Conservation (phyloP, 2,113 vertebrate species). For the Danionella cerebrum region DNA sequence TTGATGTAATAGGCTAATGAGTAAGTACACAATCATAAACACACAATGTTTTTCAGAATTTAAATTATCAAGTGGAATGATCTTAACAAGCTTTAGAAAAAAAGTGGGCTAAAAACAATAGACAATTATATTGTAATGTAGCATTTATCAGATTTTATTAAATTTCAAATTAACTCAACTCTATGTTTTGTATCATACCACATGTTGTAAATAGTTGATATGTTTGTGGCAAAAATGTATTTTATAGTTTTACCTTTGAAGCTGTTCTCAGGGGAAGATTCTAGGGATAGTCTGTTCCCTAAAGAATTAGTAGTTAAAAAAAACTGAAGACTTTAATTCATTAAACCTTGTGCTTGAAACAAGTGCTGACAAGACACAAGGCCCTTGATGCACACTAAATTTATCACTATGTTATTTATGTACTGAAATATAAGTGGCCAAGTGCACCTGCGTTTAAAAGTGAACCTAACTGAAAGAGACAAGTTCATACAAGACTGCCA, state of each 20-base stretch:
- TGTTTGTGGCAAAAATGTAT: too few species aligned
- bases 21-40: too few species aligned
- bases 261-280: neutral
- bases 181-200: too few species aligned
- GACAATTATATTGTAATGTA: too few species aligned
- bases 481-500: neutral
- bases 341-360: neutral
- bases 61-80: too few species aligned
- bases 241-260: neutral
- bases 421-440: conserved; percentile 7
- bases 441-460: neutral
- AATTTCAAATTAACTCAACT: too few species aligned
- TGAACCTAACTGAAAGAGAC: conserved; percentile 19
- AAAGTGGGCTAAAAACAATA: too few species aligned
- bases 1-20: too few species aligned
- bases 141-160: too few species aligned
- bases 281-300: neutral
- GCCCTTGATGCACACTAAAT: neutral
- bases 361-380: neutral
- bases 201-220: too few species aligned
- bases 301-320: neutral
- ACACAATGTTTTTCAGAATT: too few species aligned
- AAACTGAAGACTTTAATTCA: neutral
- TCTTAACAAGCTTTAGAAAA: too few species aligned
- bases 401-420: conserved; percentile 31